Evolutionary conservation across 64 coral and sea anemone species (phyloP).

Genomic region (Stichodactyla helianthus): DNA sequence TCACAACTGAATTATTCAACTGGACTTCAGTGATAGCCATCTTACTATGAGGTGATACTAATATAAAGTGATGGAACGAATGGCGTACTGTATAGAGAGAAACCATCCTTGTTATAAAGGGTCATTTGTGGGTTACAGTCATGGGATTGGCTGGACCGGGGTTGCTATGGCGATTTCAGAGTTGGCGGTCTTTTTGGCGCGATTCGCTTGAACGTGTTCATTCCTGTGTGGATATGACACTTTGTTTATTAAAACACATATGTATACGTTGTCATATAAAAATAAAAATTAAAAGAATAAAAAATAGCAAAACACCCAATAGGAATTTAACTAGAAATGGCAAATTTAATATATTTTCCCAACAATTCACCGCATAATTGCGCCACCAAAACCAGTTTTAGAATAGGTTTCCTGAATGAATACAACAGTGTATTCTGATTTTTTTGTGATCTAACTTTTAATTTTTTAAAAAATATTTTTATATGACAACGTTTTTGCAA

Average conservation of each 20-base stretch:
- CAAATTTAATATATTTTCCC: too few species aligned
- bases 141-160: neutral
- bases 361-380: too few species aligned
- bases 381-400: too few species aligned
- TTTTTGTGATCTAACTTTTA: too few species aligned
- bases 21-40: slow-evolving; percentile 8
- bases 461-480: too few species aligned
- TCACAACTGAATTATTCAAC: neutral
- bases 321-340: too few species aligned
- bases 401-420: too few species aligned
- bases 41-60: neutral
- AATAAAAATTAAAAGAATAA: too few species aligned
- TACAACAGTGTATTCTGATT: too few species aligned
- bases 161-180: neutral
- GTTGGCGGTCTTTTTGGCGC: neutral
- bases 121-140: neutral
- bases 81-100: neutral
- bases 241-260: neutral
- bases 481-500: too few species aligned
- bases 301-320: too few species aligned
- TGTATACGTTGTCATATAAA: neutral
- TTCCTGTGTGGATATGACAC: neutral
- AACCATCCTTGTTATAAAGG: neutral
- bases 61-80: neutral
- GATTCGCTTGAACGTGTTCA: neutral